Percentiles rank a stretch among this genome's conserved stretches.
Conservation (phyloP, 2,888 invertebrate species). For the Sclerodermus sp. region DNA sequence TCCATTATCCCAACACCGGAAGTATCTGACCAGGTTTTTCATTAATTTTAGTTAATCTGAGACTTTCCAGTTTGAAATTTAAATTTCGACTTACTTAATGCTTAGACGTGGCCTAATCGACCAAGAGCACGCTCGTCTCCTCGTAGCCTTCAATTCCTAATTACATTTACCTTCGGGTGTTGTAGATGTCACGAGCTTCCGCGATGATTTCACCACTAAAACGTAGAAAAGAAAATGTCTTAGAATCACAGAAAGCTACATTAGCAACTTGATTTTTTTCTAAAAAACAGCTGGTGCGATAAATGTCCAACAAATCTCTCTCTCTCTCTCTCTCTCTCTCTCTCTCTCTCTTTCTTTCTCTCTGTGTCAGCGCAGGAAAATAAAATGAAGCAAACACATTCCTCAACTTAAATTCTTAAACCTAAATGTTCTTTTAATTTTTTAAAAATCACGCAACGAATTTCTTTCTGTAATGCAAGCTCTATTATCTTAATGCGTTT, state of each 20-base stretch:
- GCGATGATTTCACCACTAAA: slow-evolving; percentile 61
- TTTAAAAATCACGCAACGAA: too few relatives aligned
- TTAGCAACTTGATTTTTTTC: background rate
- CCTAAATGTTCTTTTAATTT: too few relatives aligned
- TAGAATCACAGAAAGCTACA: background rate
- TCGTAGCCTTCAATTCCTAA: slow-evolving; percentile 58
- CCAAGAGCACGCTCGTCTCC: slow-evolving; percentile 56
- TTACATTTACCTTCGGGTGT: slow-evolving; percentile 60
- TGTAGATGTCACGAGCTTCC: slow-evolving; percentile 59
- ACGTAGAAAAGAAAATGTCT: slow-evolving; percentile 52
- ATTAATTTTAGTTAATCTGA: too few relatives aligned
- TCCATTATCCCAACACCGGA: too few relatives aligned
- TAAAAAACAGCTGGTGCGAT: background rate
- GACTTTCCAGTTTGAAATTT: slow-evolving; percentile 42
- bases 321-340: too few relatives aligned
- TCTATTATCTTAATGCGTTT: too few relatives aligned
- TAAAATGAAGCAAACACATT: too few relatives aligned
- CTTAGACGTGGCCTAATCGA: slow-evolving; percentile 57
- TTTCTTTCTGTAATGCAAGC: too few relatives aligned
- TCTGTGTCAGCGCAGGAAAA: too few relatives aligned
- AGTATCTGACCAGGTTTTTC: too few relatives aligned
- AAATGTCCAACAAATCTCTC: background rate
- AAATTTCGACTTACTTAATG: slow-evolving; percentile 58
- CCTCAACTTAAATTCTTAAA: too few relatives aligned
- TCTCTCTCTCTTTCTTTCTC: too few relatives aligned